Evolutionary conservation across 1,140 invertebrate genomes (phyloP), one percentile per base, ranked within the genome.

Genomic region (Drosophila subobscura): DNA sequence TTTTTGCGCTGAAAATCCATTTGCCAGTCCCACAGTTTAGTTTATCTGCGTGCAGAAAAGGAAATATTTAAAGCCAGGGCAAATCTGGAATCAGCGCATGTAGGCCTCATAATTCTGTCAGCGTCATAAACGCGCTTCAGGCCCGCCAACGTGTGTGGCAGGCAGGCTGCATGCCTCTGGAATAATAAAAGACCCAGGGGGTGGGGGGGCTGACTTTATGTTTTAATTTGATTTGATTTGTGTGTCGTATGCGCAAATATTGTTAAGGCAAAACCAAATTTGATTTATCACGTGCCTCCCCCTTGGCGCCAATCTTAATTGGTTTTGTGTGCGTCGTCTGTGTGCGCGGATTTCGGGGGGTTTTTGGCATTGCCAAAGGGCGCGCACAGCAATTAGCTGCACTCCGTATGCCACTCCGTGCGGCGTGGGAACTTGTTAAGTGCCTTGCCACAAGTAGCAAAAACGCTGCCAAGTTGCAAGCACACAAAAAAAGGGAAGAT

Each of bases 221-320:
- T 90, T 90, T 90, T 90, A 90, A 90, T 90, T 90, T 90, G 88
- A 90, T 90, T 90, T 90, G 88, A 90, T 90, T 90, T 90, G 88
- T 90, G 88, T 79, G 77, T 75, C 70, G 85, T 79, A 85, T 85
- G 80, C 78, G 83, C 78, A 88, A 86, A 86, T 86, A 86, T 78
- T 78, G 83, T 86, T 86, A 83, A 86, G 74, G 83, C 83, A 88
- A 88, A 88, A 88, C 78, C 79, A 88, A 88, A 88, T 88, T 88
- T 88, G 78, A 88, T 88, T 88, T 88, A 88, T 88, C 75, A 79
- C 78, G 63, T 53, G 50, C 58, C 67, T 7, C 23, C 37, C 33
- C 41, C 47, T 20, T 7, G 22, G 45, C 16, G 12, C 20, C 61
- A 29, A 57, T 83, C 83, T 83, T 88, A 86, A 86, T 86, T 86